A percentile compares a stretch with the other conserved stretches of the same genome.
These are phyloP conservation scores for Ammospiza nelsoni DNA, from an alignment of 2,113 vertebrate species.

Conservation along the genomic window DNA sequence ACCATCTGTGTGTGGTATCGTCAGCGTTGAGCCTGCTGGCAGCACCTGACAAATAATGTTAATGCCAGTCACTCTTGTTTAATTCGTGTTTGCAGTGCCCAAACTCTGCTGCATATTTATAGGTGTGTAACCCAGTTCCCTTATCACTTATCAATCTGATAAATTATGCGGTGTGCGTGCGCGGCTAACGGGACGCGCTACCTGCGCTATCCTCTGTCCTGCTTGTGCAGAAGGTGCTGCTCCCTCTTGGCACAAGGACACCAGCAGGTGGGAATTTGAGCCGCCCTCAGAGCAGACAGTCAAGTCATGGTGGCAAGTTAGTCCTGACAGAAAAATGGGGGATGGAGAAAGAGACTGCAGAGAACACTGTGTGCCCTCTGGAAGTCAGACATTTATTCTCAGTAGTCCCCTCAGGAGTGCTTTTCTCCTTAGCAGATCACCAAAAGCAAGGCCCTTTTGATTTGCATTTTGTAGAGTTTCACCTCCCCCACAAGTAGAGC, in stretches of 20 bases:
- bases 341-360: neutral
- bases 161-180: neutral
- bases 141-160: slow-evolving; percentile 19
- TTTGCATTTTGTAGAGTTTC: neutral
- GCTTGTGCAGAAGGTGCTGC: neutral
- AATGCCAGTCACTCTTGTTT: slow-evolving; percentile 50
- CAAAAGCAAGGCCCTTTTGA: neutral
- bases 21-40: slow-evolving; percentile 20
- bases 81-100: slow-evolving; percentile 35
- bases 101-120: slow-evolving; percentile 54
- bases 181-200: neutral
- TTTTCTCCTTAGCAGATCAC: neutral
- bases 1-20: slow-evolving; percentile 1
- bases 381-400: neutral
- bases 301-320: neutral
- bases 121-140: slow-evolving; percentile 32
- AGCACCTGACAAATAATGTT: slow-evolving; percentile 34
- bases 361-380: neutral
- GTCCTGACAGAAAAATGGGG: neutral
- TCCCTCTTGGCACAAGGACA: neutral
- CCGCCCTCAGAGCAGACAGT: neutral
- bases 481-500: neutral
- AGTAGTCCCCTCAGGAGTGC: neutral
- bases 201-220: neutral
- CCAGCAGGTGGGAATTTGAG: neutral